Conservation (phyloP, 2,113 vertebrate species). For the Dascyllus trimaculatus region DNA sequence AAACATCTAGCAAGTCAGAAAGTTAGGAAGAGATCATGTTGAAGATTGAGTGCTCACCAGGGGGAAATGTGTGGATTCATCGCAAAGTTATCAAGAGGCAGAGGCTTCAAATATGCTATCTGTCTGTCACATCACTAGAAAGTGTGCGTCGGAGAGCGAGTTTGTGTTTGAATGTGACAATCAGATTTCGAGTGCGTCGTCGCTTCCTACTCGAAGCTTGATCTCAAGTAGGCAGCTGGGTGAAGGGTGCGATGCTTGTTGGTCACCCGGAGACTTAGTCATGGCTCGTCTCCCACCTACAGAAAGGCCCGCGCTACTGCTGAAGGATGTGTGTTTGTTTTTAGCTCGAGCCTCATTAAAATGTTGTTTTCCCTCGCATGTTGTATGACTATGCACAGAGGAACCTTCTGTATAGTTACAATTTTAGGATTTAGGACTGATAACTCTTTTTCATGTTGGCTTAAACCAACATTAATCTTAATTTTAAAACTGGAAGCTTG, state of each 20-base stretch:
- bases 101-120: conserved; percentile 21
- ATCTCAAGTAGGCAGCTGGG: conserved; percentile 40
- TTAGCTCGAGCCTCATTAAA: not conserved
- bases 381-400: not conserved
- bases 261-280: not conserved
- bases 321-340: conserved; percentile 4
- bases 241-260: conserved; percentile 1
- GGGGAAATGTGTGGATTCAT: conserved; percentile 22
- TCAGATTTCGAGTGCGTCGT: conserved; percentile 10
- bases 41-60: conserved; percentile 32
- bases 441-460: not conserved
- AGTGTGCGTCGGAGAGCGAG: not conserved
- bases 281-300: conserved; percentile 9
- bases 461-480: not conserved
- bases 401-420: not conserved
- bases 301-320: conserved; percentile 2
- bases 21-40: conserved; percentile 45
- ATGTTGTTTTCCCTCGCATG: not conserved
- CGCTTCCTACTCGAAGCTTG: not conserved
- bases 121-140: conserved; percentile 7
- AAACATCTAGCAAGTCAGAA: conserved; percentile 57
- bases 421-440: too few species aligned
- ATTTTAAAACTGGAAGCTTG: not conserved
- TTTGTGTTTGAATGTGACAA: conserved; percentile 29
- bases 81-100: conserved; percentile 23